These are phyloP conservation scores for Lycaena phlaeas DNA, from an alignment of 2,888 invertebrate species.

Conservation along the genomic window DNA sequence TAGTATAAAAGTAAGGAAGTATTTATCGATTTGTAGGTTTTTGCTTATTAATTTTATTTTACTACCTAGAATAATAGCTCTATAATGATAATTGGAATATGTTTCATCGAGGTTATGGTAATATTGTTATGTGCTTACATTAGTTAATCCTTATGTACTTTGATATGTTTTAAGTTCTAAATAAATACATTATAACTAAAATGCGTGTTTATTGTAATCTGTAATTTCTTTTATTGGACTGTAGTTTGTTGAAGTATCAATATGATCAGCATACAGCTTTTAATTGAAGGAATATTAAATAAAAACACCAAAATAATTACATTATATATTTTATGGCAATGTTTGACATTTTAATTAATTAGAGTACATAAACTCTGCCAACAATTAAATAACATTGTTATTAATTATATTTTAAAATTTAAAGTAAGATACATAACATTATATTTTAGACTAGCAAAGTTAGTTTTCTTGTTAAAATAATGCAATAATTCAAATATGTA, in stretches of 20 bases:
- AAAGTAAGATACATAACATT: slow-evolving; percentile 23
- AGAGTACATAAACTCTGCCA: slow-evolving; percentile 3
- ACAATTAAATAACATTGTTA: slow-evolving; percentile 3
- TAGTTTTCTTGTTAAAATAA: slow-evolving; percentile 28
- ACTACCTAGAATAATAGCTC: too few species aligned
- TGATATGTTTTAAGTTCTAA: neutral
- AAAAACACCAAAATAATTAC: slow-evolving; percentile 31
- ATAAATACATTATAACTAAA: neutral
- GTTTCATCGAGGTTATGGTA: neutral
- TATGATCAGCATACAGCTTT: too few species aligned
- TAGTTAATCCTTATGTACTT: neutral
- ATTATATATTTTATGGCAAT: slow-evolving; percentile 42
- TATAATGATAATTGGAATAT: neutral
- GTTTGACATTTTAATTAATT: slow-evolving; percentile 32
- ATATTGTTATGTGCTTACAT: neutral
- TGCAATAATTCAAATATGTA: neutral
- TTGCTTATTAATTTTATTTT: neutral
- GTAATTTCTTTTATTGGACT: too few species aligned
- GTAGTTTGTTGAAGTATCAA: too few species aligned
- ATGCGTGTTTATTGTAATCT: too few species aligned
- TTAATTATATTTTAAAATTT: slow-evolving; percentile 29
- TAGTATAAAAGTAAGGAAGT: neutral
- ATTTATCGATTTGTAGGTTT: neutral
- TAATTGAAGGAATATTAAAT: too few species aligned
- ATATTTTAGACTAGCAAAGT: slow-evolving; percentile 29